Base-by-base conservation (phyloP, 2,888 invertebrate genomes). In the Chromoteleia sp. region DNA sequence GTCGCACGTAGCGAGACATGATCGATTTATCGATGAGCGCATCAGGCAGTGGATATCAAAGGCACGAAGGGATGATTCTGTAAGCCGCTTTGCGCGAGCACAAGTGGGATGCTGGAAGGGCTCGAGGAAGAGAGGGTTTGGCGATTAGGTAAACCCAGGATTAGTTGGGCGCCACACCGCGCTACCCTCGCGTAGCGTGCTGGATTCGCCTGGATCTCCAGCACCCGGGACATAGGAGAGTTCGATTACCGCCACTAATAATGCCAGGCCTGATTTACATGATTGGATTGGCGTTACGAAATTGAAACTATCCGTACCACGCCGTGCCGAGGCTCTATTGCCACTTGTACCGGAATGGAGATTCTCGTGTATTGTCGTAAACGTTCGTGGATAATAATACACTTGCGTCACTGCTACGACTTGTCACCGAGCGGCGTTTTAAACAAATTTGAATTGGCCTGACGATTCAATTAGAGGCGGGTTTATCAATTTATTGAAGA, bases 131-230 rank as follows among this genome's bases (percentile, higher is more conserved):
- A 70, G 86, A 84, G 83, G 87, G 86, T 84, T 87, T 89, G 86
- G 88, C 91, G 91, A 91, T 91, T 91, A 91, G 91, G 90, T 91
- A 91, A 91, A 89, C 91, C 91, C 88, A 67, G 91, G 91, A 91
- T 91, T 91, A 91, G 91, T 91, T 83, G 86, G 87, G 87, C 85
- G 89, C 71, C 71, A 85, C 85, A 84, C 85, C 86, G 78, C 86
- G 78, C 83, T 56, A 86, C 87, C 75, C 83, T 70, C 81, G 86
- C 84, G 85, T 74, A 56, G 67, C 80, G 80, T 82, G 77, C 83
- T 77, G 81, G 82, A 85, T 84, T 59, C 82, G 78, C 48, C 81
- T 67, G 82, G 82, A 79, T 82, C 82, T 82, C 81, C 75, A 78
- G 63, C 70, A 70, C 80, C 78, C 52, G 75, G 82, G 82, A 75